Evolutionary conservation across 2,888 invertebrate genomes (phyloP).

Genomic region (Labia minor): DNA sequence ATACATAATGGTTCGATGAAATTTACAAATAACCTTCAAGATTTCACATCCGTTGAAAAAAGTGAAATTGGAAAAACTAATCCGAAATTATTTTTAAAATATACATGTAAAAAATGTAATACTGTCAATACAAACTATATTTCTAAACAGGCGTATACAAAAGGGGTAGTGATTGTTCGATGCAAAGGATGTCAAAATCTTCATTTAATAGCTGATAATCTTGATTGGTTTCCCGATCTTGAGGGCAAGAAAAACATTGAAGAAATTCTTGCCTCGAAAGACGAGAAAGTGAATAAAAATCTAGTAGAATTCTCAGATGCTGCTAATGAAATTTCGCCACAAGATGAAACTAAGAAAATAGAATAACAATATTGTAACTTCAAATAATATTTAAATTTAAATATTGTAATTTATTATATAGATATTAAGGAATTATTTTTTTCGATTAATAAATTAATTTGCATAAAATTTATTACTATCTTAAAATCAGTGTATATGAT

Average conservation of each 20-base stretch:
- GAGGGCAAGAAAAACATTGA: conserved; percentile 73
- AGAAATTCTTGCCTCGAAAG: conserved; percentile 75
- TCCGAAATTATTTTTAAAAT: conserved; percentile 56
- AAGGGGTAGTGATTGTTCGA: conserved; percentile 84
- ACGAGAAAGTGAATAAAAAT: conserved; percentile 55
- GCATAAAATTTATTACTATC: too few relatives aligned
- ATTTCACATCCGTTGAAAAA: neutral
- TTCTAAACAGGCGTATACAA: conserved; percentile 71
- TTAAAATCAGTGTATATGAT: too few relatives aligned
- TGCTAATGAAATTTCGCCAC: neutral
- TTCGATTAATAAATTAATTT: too few relatives aligned
- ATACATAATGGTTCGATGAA: too few relatives aligned
- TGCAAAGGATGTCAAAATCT: conserved; percentile 80
- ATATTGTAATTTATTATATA: too few relatives aligned
- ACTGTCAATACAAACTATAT: conserved; percentile 64
- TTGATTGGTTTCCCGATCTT: conserved; percentile 84
- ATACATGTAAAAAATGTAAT: conserved; percentile 82
- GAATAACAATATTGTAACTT: too few relatives aligned
- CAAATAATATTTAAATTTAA: too few relatives aligned
- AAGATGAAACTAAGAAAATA: neutral
- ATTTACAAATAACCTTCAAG: neutral
- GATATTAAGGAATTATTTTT: too few relatives aligned
- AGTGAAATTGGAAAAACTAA: neutral
- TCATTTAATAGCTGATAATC: conserved; percentile 92
- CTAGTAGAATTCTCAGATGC: neutral